phyloP scores from a whole-genome alignment of 2,888 invertebrate genomes.

The Agriopis aurantiaria region DNA sequence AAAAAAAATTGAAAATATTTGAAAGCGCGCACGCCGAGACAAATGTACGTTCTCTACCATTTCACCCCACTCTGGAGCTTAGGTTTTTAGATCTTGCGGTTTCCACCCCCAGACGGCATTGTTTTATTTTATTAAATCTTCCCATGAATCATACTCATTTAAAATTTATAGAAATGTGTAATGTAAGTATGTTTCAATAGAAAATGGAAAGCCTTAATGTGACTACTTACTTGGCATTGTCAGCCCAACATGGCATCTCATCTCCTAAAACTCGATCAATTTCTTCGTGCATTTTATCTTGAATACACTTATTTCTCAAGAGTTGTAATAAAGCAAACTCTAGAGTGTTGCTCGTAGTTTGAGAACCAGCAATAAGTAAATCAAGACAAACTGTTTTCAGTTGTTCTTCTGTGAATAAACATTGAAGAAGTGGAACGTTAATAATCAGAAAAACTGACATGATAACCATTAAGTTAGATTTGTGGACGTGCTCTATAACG shows the following conservation, averaged over 20 bases:
- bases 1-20: too few relatives aligned
- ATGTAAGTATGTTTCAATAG: background rate
- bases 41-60: too few relatives aligned
- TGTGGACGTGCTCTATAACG: too few relatives aligned
- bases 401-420: conserved; percentile 71
- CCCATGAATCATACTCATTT: too few relatives aligned
- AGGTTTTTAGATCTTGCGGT: too few relatives aligned
- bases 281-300: conserved; percentile 87
- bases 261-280: conserved; percentile 85
- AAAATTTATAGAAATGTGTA: background rate
- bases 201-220: background rate
- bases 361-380: conserved; percentile 90
- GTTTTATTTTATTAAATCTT: too few relatives aligned
- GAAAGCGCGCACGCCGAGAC: too few relatives aligned
- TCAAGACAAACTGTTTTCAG: conserved; percentile 87
- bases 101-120: too few relatives aligned
- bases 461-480: too few relatives aligned
- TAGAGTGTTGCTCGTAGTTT: conserved; percentile 89
- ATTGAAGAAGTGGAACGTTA: conserved; percentile 2
- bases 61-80: too few relatives aligned
- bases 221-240: conserved; percentile 63
- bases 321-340: conserved; percentile 87
- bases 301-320: conserved; percentile 84
- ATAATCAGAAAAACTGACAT: too few relatives aligned
- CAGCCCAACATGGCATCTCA: conserved; percentile 67